Base-by-base conservation (phyloP, 2,888 invertebrate genomes). In the Drosophila melanosoma region DNA sequence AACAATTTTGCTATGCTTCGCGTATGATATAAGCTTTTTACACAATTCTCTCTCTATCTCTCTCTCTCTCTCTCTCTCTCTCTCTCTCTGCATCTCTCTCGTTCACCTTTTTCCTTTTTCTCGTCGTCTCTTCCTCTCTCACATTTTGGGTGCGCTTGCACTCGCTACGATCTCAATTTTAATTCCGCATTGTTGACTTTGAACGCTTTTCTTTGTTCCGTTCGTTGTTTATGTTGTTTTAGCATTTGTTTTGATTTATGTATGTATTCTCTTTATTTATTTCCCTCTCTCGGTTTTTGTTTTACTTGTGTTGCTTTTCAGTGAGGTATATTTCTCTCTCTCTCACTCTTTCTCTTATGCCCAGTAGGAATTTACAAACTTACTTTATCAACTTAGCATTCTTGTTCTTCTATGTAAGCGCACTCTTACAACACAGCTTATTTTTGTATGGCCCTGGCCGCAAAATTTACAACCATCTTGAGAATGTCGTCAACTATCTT, bases 141-240 rank as follows among this genome's bases (percentile, higher is more conserved):
- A 60, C 8, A 12, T 11, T 35, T 64, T 49, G 20, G 54, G 79
- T 79, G 35, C 79, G 40, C 40, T 62, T 79, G 76, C 61, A 76
- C 79, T 76, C 61, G 79, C 61, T 56, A 23, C 61, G 54, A 74
- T 65, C 75, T 58, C 26, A 35, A 57, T 56, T 60, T 57, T 17
- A 15, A 51, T 74, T 49, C 48, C 51, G n/a, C 49, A 53, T 59
- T 74, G 58, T 48, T 73, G 11, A 40, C 49, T 29, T 73, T 62
- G 3, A 10, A 15, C 26, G 12, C 42, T 45, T 32, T 38, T 36
- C 3, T 56, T 48, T 48, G 15, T 45, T 38, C 32, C 29, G 15
- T 42, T 42, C 15, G 3, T 15, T 15, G 15, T 11, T 26, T 17
- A 17, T 56, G n/a, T 54, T 36, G 53, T 38, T 59, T 20, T 42